Evolutionary conservation across 2,797 vertebrate genomes (phyloP).

Genomic region (Typhlichthys eigenmanni): DNA sequence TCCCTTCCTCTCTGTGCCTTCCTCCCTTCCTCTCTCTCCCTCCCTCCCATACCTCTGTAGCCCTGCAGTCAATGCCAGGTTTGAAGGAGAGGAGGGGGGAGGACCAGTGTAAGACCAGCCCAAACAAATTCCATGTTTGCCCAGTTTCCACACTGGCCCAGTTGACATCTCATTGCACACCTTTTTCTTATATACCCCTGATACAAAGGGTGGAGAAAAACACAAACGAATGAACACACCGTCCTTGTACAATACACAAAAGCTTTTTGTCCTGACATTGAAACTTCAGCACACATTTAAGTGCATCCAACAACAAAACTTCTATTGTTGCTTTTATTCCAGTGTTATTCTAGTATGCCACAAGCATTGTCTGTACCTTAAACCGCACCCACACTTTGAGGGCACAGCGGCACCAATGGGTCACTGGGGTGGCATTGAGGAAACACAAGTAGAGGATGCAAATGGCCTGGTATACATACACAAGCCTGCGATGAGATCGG

Average conservation of each 20-base stretch:
- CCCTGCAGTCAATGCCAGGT: constrained; percentile 33
- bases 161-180: not conserved
- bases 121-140: constrained; percentile 25
- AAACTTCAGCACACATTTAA: constrained; percentile 31
- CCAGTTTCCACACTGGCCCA: constrained; percentile 18
- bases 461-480: constrained; percentile 50
- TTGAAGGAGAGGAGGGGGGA: constrained; percentile 24
- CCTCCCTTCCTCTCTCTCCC: constrained; percentile 20
- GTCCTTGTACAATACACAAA: not conserved
- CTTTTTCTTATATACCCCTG: constrained; percentile 4
- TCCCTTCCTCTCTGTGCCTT: constrained; percentile 41
- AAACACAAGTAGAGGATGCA: constrained; percentile 59
- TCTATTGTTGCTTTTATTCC: constrained; percentile 27
- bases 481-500: constrained; percentile 48
- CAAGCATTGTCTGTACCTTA: constrained; percentile 43
- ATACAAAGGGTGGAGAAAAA: constrained; percentile 12
- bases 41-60: constrained; percentile 39
- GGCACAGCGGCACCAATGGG: constrained; percentile 12
- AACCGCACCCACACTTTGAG: constrained; percentile 25
- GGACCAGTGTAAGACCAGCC: constrained; percentile 2
- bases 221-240: not conserved
- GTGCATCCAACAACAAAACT: constrained; percentile 20
- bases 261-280: constrained; percentile 4
- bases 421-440: constrained; percentile 38
- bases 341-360: constrained; percentile 35